Base-by-base conservation (phyloP, 2,797 vertebrate species). In the Enteromius treurensis region DNA sequence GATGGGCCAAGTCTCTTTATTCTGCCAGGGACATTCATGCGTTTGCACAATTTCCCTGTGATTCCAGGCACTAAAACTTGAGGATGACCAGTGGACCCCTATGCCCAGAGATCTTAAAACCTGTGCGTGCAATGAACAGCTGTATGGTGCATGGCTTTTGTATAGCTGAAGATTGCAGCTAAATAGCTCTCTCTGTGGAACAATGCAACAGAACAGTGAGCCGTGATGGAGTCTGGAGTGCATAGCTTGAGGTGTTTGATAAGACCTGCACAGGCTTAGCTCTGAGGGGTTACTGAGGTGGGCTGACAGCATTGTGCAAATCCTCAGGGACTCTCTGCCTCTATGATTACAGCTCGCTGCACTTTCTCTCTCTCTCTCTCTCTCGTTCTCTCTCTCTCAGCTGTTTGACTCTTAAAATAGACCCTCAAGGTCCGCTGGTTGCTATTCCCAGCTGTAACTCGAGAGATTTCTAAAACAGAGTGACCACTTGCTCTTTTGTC, bases 321-420 rank as follows among this genome's bases (percentile, higher is more conserved):
- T 76, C 80, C 80, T 82, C 60, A 65, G 80, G 80, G 71, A 76
- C 80, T 67, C 47, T 65, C 80, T 82, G 62, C 81, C 81, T 45
- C 73, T 45, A 77, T 82, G 71, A 76, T 76, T 82, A 82, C 73
- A 76, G 62, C 73, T 82, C 49, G 23, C 71, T 82, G 71, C 71
- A 26, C 62, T 60, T 58, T 78, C 64, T 81, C 55, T 77, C 51
- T 32, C 32, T n/a, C n/a, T 32, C 29, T 77, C 47, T 40, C 4
- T 47, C 23, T 77, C 58, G 21, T n/a, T 70, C 55, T 51, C 67
- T 45, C 67, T 51, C 60, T 62, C 78, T 87, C 88, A 88, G 88
- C 88, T 89, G 86, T 85, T 80, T 80, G 55, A 47, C 64, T 82
- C 85, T 86, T 77, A 79, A 86, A 89, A 87, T 89, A 89, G 86